Conservation (phyloP, 37 sponge, comb jelly and placozoan species). For the Spongia lamella region DNA sequence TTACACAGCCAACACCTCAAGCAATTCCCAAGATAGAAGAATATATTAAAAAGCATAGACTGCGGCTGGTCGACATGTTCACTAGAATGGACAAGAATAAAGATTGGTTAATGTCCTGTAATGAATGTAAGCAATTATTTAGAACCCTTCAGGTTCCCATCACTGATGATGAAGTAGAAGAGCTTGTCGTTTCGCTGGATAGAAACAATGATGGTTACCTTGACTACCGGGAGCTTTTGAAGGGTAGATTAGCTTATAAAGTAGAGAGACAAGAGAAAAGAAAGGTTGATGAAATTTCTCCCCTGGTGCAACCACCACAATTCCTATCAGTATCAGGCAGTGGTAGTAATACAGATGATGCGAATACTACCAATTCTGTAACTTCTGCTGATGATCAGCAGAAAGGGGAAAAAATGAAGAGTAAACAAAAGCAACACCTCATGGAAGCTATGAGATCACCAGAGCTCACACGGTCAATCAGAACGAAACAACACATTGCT, state of each 20-base stretch:
- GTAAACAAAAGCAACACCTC: background rate
- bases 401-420: background rate
- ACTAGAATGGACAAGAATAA: slow-evolving; percentile 10
- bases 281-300: too few relatives aligned
- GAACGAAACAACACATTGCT: background rate
- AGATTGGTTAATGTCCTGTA: slow-evolving; percentile 2
- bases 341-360: too few relatives aligned
- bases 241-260: background rate
- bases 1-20: too few relatives aligned
- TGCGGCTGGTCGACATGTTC: too few relatives aligned
- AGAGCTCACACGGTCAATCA: background rate
- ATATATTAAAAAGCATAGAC: too few relatives aligned
- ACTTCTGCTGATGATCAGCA: background rate
- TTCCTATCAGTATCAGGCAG: too few relatives aligned
- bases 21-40: too few relatives aligned
- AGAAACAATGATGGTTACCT: background rate
- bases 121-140: background rate
- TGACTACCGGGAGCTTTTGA: slow-evolving; percentile 21
- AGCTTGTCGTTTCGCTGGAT: slow-evolving; percentile 2
- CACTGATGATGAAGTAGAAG: background rate
- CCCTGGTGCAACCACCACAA: too few relatives aligned
- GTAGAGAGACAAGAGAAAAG: background rate
- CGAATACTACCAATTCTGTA: too few relatives aligned
- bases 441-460: background rate
- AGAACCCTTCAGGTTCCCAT: slow-evolving; percentile 1